Evolutionary conservation across 1,140 invertebrate species (phyloP).

Genomic region (Cydia strobilella): DNA sequence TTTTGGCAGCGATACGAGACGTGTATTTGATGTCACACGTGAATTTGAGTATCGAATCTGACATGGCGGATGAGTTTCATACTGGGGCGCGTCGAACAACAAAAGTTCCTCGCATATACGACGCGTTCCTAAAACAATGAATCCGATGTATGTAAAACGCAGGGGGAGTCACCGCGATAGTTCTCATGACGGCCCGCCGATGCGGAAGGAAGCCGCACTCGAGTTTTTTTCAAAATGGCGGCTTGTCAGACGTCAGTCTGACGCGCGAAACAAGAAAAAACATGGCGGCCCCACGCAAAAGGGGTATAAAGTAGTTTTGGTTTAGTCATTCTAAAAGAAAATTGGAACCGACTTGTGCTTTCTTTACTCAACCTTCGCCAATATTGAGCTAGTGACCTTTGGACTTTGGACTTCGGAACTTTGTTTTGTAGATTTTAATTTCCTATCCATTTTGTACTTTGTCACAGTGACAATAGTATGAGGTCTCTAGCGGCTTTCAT

Average conservation of each 20-base stretch:
- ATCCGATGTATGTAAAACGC: slow-evolving; percentile 75
- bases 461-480: no score
- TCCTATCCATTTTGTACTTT: no score
- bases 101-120: slow-evolving; percentile 73
- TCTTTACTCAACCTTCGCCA: neutral
- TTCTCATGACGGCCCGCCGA: slow-evolving; percentile 73
- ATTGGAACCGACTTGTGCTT: slow-evolving; percentile 29
- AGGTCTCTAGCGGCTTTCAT: no score
- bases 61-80: slow-evolving; percentile 56
- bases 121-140: slow-evolving; percentile 74
- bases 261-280: slow-evolving; percentile 64
- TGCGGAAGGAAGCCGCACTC: slow-evolving; percentile 76
- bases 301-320: slow-evolving; percentile 52
- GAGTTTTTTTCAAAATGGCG: slow-evolving; percentile 77
- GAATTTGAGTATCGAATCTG: slow-evolving; percentile 38
- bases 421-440: neutral
- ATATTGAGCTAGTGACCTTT: neutral
- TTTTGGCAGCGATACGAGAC: neutral
- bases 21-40: slow-evolving; percentile 26
- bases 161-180: slow-evolving; percentile 75
- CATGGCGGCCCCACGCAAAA: slow-evolving; percentile 66
- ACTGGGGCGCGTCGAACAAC: slow-evolving; percentile 63
- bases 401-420: no score
- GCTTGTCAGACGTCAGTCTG: slow-evolving; percentile 72
- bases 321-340: slow-evolving; percentile 34